phyloP scores from a whole-genome alignment of 1,140 invertebrate species.

The Brachionus koreanus region DNA sequence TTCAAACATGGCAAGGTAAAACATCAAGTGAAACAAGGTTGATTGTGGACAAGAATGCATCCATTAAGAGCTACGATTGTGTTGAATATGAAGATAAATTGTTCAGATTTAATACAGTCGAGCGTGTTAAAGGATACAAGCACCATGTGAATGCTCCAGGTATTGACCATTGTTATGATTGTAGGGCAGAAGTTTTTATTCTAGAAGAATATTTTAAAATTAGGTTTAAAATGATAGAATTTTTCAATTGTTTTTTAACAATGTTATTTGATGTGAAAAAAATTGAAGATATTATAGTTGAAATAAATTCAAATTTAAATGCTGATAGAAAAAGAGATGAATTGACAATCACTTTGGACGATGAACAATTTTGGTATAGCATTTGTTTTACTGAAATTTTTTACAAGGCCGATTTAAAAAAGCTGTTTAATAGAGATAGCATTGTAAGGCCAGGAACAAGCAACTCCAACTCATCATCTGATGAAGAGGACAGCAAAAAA shows the following conservation, averaged over 20 bases:
- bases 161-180: conserved; percentile 5
- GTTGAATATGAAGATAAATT: conserved; percentile 2
- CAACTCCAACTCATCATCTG: neutral
- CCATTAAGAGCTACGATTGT: neutral
- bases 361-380: neutral
- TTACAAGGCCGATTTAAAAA: neutral
- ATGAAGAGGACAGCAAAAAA: neutral
- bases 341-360: neutral
- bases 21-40: neutral
- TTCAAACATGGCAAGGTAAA: neutral
- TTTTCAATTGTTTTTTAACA: neutral
- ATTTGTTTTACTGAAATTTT: neutral
- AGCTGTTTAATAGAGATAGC: neutral
- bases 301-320: neutral
- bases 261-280: neutral
- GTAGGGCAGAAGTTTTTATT: neutral
- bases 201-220: neutral
- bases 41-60: neutral
- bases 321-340: conserved; percentile 6
- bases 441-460: neutral
- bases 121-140: neutral
- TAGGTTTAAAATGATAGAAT: neutral
- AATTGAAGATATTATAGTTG: neutral
- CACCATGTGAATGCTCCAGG: neutral
- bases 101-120: neutral